phyloP scores from a whole-genome alignment of 2,888 invertebrate genomes.

The Therioaphis trifolii region DNA sequence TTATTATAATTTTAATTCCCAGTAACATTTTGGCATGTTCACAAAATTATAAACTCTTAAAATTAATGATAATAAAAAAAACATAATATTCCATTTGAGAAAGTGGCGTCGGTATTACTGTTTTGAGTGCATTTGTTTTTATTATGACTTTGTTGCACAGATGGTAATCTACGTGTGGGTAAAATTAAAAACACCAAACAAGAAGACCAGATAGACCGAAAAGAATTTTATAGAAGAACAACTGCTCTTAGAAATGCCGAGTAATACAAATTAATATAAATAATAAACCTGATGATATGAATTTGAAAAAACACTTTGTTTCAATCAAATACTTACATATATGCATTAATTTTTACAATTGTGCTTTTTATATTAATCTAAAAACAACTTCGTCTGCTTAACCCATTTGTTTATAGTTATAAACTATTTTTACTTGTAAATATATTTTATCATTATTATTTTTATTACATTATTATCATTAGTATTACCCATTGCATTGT shows the following conservation, averaged over 20 bases:
- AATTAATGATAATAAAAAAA: neutral
- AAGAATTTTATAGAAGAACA: neutral
- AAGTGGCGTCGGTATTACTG: conserved; percentile 7
- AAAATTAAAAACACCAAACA: conserved; percentile 8
- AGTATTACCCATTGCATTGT: too few species aligned
- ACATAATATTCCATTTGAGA: neutral
- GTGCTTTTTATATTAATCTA: too few species aligned
- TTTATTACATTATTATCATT: too few species aligned
- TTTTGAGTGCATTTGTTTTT: conserved; percentile 41
- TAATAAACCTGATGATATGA: neutral
- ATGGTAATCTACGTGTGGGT: conserved; percentile 53
- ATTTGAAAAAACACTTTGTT: neutral
- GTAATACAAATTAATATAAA: neutral
- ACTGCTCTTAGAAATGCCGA: neutral
- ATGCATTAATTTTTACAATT: neutral
- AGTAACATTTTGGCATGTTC: neutral
- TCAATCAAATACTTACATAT: neutral
- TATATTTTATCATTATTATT: too few species aligned
- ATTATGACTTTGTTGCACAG: conserved; percentile 47
- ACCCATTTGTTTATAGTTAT: too few species aligned
- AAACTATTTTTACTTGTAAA: too few species aligned
- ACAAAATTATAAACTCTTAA: neutral
- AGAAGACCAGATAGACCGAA: neutral
- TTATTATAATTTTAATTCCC: neutral
- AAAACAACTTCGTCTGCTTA: too few species aligned